Percentiles rank a stretch among this genome's conserved stretches.
Conservation (phyloP, 2,113 vertebrate species). For the Prietella phreatophila region DNA sequence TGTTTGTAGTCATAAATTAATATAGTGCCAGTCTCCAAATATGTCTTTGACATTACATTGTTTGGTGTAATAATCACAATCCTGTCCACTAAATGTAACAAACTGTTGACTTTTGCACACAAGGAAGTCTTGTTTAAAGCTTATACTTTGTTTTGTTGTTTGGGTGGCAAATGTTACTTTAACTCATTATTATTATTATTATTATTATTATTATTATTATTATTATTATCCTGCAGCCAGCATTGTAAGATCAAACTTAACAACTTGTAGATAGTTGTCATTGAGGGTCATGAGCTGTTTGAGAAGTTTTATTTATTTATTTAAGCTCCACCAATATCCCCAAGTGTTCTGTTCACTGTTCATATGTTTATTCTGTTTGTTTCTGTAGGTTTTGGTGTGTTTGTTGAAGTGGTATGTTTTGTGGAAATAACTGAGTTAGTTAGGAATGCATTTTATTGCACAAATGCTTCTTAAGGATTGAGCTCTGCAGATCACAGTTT, state of each 20-base stretch:
- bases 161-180: neutral
- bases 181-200: neutral
- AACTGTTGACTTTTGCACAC: neutral
- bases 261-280: neutral
- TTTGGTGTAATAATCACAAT: neutral
- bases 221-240: neutral
- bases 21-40: neutral
- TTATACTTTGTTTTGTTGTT: neutral
- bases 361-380: neutral
- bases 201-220: too few species aligned
- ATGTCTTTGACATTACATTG: neutral
- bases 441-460: neutral
- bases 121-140: neutral
- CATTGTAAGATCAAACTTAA: neutral
- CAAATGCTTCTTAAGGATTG: neutral
- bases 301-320: too few species aligned
- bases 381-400: neutral
- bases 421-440: neutral
- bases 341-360: neutral
- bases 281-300: neutral
- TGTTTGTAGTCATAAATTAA: neutral
- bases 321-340: neutral
- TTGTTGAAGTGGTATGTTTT: neutral
- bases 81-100: neutral
- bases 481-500: constrained; percentile 26